Conservation (phyloP, 2,113 vertebrate genomes). For the Otis tarda region DNA sequence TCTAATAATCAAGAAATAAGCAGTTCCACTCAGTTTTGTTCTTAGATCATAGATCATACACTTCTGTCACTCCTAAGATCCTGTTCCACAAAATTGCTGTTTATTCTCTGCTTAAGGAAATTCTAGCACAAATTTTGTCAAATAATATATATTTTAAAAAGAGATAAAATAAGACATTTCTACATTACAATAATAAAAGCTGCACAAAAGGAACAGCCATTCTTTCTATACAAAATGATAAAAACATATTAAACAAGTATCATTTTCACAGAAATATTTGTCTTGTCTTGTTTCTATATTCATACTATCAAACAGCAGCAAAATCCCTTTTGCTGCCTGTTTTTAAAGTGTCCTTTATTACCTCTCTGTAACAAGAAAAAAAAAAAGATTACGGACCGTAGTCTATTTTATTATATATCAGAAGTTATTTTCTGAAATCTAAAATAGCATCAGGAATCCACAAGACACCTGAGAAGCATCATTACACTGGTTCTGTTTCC, state of each 20-base stretch:
- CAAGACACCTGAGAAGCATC: neutral
- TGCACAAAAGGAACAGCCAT: neutral
- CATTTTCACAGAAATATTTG: neutral
- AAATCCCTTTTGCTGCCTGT: neutral
- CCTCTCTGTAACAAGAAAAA: neutral
- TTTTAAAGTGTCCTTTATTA: neutral
- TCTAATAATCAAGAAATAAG: neutral
- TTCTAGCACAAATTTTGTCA: neutral
- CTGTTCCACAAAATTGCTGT: neutral
- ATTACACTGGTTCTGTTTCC: neutral
- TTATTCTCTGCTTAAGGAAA: neutral
- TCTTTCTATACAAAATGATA: neutral
- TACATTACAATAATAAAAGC: neutral
- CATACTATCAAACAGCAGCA: neutral
- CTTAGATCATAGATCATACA: neutral
- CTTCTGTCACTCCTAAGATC: neutral
- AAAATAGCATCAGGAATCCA: neutral
- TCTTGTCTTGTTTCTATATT: neutral
- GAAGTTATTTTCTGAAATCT: neutral
- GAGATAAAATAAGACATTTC: neutral
- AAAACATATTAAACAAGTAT: neutral
- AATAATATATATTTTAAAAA: neutral
- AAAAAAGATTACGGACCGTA: neutral
- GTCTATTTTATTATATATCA: neutral
- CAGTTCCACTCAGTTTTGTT: neutral